Evolutionary conservation across 2,888 invertebrate species (phyloP).

Genomic region (Pristionchus exspectatus): DNA sequence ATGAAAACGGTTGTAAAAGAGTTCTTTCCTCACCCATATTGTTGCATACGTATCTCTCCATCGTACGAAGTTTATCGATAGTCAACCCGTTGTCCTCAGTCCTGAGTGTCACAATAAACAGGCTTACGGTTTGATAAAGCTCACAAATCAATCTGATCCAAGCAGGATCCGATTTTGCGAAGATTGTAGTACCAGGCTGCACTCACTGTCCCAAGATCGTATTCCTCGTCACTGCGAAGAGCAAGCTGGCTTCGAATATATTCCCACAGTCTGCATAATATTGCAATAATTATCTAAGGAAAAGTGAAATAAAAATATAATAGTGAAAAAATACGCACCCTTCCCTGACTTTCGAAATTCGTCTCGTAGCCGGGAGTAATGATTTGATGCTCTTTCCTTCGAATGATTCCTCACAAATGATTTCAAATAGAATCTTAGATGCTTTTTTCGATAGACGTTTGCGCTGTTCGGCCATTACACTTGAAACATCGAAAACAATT

Average conservation of each 20-base stretch:
- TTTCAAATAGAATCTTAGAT: conserved; percentile 37
- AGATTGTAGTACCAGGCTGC: conserved; percentile 20
- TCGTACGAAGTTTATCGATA: neutral
- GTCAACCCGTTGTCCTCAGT: neutral
- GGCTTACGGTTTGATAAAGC: neutral
- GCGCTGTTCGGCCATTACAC: conserved; percentile 2
- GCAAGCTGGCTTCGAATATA: conserved; percentile 2
- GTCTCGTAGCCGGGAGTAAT: neutral
- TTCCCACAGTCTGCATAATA: conserved; percentile 14
- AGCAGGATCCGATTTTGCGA: conserved; percentile 8
- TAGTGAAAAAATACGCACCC: neutral
- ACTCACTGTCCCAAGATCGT: neutral
- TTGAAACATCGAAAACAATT: neutral
- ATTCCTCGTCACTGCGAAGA: neutral
- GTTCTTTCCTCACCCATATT: neutral
- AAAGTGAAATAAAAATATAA: neutral
- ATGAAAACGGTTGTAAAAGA: neutral
- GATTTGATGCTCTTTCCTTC: conserved; percentile 13
- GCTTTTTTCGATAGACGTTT: conserved; percentile 11
- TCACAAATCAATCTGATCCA: conserved; percentile 26
- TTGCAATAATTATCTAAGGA: neutral
- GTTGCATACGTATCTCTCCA: neutral
- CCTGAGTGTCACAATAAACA: neutral
- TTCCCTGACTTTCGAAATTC: neutral
- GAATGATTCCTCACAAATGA: conserved; percentile 29